Conservation (phyloP, 1,140 invertebrate species). For the Metaphire vulgaris region DNA sequence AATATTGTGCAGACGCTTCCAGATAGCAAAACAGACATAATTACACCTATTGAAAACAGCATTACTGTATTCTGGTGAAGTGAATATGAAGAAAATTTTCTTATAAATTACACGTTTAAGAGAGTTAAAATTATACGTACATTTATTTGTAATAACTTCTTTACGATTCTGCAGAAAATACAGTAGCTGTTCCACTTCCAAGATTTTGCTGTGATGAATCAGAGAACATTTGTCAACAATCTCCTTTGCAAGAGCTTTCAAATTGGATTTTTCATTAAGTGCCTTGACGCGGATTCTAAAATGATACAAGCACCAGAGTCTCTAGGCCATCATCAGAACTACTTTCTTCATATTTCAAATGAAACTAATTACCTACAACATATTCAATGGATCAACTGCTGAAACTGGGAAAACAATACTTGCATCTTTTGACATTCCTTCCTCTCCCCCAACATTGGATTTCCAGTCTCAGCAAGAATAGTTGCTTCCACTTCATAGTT, state of each 20-base stretch:
- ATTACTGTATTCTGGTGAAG: no score
- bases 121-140: not conserved
- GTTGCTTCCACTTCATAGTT: slow-evolving; percentile 82
- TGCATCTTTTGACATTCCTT: slow-evolving; percentile 63
- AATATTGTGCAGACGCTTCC: no score
- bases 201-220: slow-evolving; percentile 74
- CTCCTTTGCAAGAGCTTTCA: slow-evolving; percentile 70
- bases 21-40: no score
- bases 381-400: no score
- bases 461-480: slow-evolving; percentile 72
- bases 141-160: slow-evolving; percentile 37
- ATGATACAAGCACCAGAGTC: slow-evolving; percentile 25
- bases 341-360: not conserved
- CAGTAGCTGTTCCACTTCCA: slow-evolving; percentile 83
- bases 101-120: no score
- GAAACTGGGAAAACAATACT: no score
- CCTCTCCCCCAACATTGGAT: slow-evolving; percentile 75
- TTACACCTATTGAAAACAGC: no score
- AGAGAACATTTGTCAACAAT: slow-evolving; percentile 81
- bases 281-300: slow-evolving; percentile 72
- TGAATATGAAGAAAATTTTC: no score
- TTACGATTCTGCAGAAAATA: slow-evolving; percentile 82
- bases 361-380: slow-evolving; percentile 10
- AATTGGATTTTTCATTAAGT: slow-evolving; percentile 72
- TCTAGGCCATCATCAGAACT: not conserved